Conservation (phyloP, 2,888 invertebrate species). For the Uropetala carovei region DNA sequence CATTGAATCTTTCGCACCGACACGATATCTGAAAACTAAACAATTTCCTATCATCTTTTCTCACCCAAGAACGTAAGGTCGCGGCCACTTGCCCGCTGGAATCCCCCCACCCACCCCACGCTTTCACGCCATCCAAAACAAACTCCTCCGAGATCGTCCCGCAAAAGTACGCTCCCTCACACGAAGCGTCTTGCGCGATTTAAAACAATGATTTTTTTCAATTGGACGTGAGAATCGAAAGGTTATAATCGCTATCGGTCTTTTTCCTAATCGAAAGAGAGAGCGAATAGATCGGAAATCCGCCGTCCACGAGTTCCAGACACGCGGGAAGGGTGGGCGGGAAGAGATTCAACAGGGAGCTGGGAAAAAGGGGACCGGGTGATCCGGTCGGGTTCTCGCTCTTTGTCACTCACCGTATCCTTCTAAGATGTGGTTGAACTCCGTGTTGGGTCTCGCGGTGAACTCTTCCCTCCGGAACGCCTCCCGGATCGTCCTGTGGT, state of each 20-base stretch:
- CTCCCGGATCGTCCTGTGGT: conserved; percentile 90
- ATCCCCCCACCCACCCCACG: background rate
- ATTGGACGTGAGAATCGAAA: background rate
- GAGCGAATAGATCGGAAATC: no score
- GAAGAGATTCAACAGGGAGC: conserved; percentile 37
- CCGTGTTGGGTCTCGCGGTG: conserved; percentile 91
- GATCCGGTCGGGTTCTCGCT: background rate
- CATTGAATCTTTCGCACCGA: no score
- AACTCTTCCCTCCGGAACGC: conserved; percentile 92
- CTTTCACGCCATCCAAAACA: background rate
- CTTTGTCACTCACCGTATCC: conserved; percentile 87
- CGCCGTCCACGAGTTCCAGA: no score
- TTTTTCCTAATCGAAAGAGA: no score
- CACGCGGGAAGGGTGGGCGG: no score
- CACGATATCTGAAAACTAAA: no score
- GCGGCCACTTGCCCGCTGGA: conserved; percentile 9
- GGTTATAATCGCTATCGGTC: background rate
- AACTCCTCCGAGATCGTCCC: background rate
- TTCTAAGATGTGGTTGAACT: conserved; percentile 90
- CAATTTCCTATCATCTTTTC: no score
- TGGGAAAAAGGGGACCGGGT: background rate
- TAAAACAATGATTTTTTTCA: background rate
- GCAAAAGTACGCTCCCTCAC: background rate
- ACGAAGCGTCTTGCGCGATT: background rate
- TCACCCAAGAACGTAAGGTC: background rate